Conservation (phyloP, 2,113 vertebrate species). For the Gobiocypris rarus region DNA sequence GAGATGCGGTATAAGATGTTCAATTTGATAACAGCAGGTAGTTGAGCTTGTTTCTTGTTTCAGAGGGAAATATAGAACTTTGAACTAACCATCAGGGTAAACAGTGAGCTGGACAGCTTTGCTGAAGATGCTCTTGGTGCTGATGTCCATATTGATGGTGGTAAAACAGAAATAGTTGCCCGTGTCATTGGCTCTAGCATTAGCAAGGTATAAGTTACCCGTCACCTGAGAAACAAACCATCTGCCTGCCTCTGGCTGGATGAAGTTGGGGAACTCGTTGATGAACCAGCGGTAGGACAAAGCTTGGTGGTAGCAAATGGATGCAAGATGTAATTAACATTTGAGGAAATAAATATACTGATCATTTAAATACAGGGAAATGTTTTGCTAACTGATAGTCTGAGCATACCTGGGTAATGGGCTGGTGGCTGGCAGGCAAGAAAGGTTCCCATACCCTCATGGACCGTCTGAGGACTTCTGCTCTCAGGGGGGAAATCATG, state of each 20-base stretch:
- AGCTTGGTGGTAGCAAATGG: slow-evolving; percentile 69
- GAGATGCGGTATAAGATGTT: no score
- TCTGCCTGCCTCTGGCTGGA: slow-evolving; percentile 80
- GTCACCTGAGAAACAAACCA: slow-evolving; percentile 95
- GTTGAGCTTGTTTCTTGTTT: background rate
- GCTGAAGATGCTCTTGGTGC: slow-evolving; percentile 96
- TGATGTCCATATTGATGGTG: slow-evolving; percentile 92
- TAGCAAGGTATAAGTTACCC: slow-evolving; percentile 93
- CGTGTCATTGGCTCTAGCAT: slow-evolving; percentile 84
- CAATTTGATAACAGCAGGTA: background rate
- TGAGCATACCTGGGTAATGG: slow-evolving; percentile 89
- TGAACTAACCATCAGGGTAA: slow-evolving; percentile 82
- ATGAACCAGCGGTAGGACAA: slow-evolving; percentile 93
- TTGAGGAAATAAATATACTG: slow-evolving; percentile 3
- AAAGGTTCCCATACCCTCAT: slow-evolving; percentile 87
- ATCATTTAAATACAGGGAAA: background rate
- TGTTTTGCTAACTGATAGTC: background rate
- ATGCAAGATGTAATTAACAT: background rate
- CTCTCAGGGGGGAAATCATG: slow-evolving; percentile 92
- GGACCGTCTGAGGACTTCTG: slow-evolving; percentile 84
- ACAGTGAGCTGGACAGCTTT: slow-evolving; percentile 87
- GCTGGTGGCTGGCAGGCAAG: slow-evolving; percentile 89
- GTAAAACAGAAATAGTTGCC: slow-evolving; percentile 94
- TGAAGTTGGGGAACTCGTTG: slow-evolving; percentile 93
- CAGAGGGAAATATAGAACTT: background rate